Base-by-base conservation (phyloP, 2,113 vertebrate species). In the Neodontobutis hainanensis region DNA sequence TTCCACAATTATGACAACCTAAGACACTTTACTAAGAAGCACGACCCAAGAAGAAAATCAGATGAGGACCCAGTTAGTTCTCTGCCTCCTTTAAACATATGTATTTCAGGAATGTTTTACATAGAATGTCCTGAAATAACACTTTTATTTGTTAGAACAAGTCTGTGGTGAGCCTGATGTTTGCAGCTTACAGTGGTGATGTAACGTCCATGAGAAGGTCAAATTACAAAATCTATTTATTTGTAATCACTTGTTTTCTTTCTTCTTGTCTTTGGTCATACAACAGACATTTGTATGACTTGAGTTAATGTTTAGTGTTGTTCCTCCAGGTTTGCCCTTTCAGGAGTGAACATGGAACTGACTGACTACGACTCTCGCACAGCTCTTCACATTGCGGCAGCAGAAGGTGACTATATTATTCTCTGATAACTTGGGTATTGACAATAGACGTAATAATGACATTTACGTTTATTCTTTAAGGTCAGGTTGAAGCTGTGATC, bases 1-100 rank as follows among this genome's bases (percentile, higher is more conserved):
- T 97, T 97, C 81, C 95, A 97, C 87, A 95, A 96, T 75, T 97
- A 96, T 6, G 95, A 97, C 90, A 95, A 97, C 84, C 79, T 97
- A 83, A 91, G 92, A 72, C 95, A 96, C 81, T 96, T 95, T 77
- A 84, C 90, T 0, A 94, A 91, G 82, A 97, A 96, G 73, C 85
- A 94, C 38, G 95, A 97, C 74, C 95, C 95, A 36, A 90, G 95
- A 35, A 92, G 93, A 70, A 92, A 90, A 75, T 88, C 90, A n/a
- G 91, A 92, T 43, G 94, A 95, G 38, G 91, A 93, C n/a, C 86
- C 90, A 77, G 95, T 97, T 81, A 94, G 92, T 81, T 70, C 10
- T n/a, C 11, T 14, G 5, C 14, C 35, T 38, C n/a, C 15, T 45
- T 0, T 43, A 2, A 42, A 55, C 2, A 50, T 27, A 27, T 46